Base-by-base conservation (phyloP, 2,113 vertebrate species). In the Oxygymnocypris stewartii region DNA sequence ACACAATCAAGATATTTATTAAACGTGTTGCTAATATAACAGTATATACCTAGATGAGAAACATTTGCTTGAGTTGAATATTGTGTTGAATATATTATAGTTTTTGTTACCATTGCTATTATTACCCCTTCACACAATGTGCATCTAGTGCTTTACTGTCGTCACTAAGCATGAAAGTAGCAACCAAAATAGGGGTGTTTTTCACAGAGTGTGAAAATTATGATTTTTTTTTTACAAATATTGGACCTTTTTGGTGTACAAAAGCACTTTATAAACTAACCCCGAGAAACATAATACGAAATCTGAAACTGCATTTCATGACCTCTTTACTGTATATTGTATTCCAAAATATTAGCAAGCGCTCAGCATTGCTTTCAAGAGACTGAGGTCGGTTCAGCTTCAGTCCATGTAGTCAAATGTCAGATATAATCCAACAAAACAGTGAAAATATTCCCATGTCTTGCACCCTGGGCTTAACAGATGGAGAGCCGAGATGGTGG, bases 371-470 rank as follows among this genome's bases (percentile, higher is more conserved):
- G 40, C 25, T 42, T 76, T 86, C 6, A 18, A 51, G 42, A 18
- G 10, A 71, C 40, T 11, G 61, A 12, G 42, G 10, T 23, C 4
- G 4, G 37, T 57, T 31, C 42, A 25, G 40, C 82, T 73, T 20
- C 12, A 63, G 80, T 88, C 75, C 76, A 88, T n/a, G n/a, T 28
- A 80, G 61, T 61, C 57, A 31, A 37, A 84, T 84, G 88, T 85
- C 75, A 86, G 76, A 77, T 71, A 49, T 63, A 84, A 79, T 89
- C 65, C 88, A 69, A 76, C 84, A 82, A 42, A 59, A 76, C 59
- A 82, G 65, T 37, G 31, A 61, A 85, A 85, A 84, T 37, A 84
- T 83, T 76, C 42, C 85, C 88, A 71, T 42, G 67, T 86, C 44
- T 73, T 35, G 51, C 74, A 86, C 88, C 88, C 86, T 76, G 76